Percentiles rank a stretch among this genome's conserved stretches.
Conservation (phyloP, 2,888 invertebrate species). For the Agrochola lychnidis region DNA sequence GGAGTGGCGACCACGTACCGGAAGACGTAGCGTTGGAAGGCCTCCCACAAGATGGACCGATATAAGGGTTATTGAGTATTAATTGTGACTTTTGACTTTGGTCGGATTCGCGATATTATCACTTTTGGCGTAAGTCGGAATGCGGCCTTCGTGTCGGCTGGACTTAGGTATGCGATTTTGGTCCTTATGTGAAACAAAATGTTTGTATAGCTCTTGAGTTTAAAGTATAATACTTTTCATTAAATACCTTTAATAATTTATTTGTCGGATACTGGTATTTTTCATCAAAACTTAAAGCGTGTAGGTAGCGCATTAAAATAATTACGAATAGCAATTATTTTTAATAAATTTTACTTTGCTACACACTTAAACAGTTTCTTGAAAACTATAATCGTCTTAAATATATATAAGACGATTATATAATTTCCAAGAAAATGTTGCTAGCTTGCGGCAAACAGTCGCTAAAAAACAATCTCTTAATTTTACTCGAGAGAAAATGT, state of each 20-base stretch:
- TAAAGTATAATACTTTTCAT: not conserved
- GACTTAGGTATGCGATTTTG: not conserved
- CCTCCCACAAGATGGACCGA: too few species aligned
- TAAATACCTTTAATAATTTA: not conserved
- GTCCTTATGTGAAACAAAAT: not conserved
- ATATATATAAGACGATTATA: not conserved
- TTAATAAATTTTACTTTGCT: not conserved
- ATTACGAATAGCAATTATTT: not conserved
- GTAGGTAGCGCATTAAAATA: too few species aligned
- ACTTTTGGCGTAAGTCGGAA: too few species aligned
- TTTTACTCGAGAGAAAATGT: not conserved
- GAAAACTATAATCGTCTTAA: not conserved
- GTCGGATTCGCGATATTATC: too few species aligned
- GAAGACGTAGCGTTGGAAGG: too few species aligned
- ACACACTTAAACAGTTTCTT: not conserved
- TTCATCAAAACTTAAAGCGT: not conserved
- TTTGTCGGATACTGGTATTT: not conserved
- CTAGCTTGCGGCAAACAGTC: not conserved
- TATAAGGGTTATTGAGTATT: too few species aligned
- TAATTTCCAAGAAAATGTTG: not conserved
- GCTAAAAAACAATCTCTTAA: not conserved
- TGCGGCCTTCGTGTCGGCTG: too few species aligned
- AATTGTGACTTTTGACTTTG: too few species aligned
- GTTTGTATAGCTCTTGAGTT: not conserved
- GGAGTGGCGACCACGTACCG: too few species aligned